Percentiles rank a stretch among this genome's conserved stretches.
phyloP scores from a whole-genome alignment of 2,888 invertebrate genomes.

The Leptopilina syphax region DNA sequence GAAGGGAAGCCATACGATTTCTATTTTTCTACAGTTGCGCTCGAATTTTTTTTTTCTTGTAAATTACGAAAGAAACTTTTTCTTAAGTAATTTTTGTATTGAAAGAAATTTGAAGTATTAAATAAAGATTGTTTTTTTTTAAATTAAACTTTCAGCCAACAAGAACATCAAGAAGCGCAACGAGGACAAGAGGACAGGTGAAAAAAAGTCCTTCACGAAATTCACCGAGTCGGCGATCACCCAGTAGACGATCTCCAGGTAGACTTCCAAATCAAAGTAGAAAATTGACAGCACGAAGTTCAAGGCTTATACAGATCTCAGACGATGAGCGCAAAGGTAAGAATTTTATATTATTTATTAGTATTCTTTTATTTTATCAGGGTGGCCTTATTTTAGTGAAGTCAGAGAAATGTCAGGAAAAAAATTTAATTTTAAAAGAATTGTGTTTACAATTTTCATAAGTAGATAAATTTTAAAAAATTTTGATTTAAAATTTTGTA shows the following conservation, averaged over 20 bases:
- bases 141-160: slow-evolving; percentile 53
- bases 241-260: slow-evolving; percentile 62
- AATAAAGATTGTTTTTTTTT: slow-evolving; percentile 16
- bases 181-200: slow-evolving; percentile 57
- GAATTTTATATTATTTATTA: not conserved
- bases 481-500: no score
- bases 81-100: not conserved
- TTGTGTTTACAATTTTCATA: no score
- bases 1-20: no score
- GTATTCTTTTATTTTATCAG: not conserved
- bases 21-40: no score
- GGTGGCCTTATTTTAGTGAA: no score
- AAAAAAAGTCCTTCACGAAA: slow-evolving; percentile 65
- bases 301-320: slow-evolving; percentile 64
- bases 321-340: slow-evolving; percentile 61
- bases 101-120: no score
- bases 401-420: no score
- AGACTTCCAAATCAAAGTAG: slow-evolving; percentile 56
- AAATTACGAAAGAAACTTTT: no score
- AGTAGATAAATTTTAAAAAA: no score
- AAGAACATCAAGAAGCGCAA: slow-evolving; percentile 66
- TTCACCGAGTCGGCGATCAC: slow-evolving; percentile 63
- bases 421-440: no score
- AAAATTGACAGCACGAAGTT: slow-evolving; percentile 58
- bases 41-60: no score